A percentile compares a stretch with the other conserved stretches of the same genome.
Conservation (phyloP, 2,797 vertebrate genomes). For the Parauchenoglanis punctatus region DNA sequence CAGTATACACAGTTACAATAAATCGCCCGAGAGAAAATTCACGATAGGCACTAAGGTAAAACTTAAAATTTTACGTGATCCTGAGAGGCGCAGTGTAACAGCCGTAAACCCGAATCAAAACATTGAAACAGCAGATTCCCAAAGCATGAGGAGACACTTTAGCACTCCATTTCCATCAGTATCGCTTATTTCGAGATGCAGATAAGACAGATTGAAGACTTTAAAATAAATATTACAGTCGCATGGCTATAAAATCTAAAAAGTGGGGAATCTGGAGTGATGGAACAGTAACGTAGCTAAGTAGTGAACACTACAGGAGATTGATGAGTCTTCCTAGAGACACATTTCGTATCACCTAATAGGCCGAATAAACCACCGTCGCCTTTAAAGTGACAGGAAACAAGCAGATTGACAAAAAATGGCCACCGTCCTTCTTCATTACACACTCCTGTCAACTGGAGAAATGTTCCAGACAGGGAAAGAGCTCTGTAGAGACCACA, state of each 20-base stretch:
- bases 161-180: background rate
- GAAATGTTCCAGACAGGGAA: slow-evolving; percentile 4
- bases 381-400: slow-evolving; percentile 44
- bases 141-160: too few species aligned
- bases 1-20: background rate
- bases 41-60: background rate
- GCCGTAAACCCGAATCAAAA: background rate
- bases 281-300: background rate
- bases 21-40: background rate
- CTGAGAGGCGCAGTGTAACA: background rate
- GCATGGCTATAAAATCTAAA: background rate
- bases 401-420: slow-evolving; percentile 47
- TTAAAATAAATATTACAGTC: background rate
- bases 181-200: background rate
- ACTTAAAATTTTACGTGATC: background rate
- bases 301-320: background rate
- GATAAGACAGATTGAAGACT: background rate
- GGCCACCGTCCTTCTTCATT: slow-evolving; percentile 49
- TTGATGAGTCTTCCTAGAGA: slow-evolving; percentile 27
- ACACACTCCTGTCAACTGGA: slow-evolving; percentile 28
- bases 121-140: background rate
- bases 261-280: background rate
- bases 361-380: slow-evolving; percentile 39
- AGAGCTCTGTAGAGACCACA: background rate
- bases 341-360: slow-evolving; percentile 36